phyloP scores from a whole-genome alignment of 2,113 vertebrate species.

The Sarotherodon lohbergeri region DNA sequence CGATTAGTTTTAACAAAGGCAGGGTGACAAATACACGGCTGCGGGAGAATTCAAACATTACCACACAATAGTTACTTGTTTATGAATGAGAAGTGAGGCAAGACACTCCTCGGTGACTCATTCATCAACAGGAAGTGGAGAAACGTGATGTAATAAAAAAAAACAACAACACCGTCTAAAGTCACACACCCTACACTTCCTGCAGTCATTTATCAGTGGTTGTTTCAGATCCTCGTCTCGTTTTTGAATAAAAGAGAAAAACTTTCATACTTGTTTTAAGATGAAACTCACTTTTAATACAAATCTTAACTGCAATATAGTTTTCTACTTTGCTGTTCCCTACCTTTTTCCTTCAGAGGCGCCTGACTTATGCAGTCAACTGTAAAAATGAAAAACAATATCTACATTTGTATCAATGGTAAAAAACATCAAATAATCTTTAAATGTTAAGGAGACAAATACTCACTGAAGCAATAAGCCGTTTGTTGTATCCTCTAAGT shows the following conservation, averaged over 20 bases:
- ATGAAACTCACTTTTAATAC: neutral
- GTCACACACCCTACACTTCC: neutral
- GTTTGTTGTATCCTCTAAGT: neutral
- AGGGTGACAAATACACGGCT: neutral
- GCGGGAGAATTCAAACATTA: neutral
- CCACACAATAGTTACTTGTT: neutral
- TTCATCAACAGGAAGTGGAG: neutral
- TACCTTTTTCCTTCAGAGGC: rapidly evolving
- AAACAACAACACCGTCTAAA: neutral
- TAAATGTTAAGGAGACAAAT: neutral
- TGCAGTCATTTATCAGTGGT: neutral
- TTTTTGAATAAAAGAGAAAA: neutral
- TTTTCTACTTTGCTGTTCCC: neutral
- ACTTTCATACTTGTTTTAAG: neutral
- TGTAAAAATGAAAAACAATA: neutral
- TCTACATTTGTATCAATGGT: neutral
- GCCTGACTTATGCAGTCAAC: neutral
- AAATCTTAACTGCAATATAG: neutral
- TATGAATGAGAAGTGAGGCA: neutral
- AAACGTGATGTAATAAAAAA: neutral
- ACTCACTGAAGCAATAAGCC: neutral
- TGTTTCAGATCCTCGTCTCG: neutral
- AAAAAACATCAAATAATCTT: neutral
- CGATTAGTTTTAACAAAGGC: neutral
- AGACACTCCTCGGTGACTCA: neutral